Evolutionary conservation across 2,888 invertebrate genomes (phyloP).

Genomic region (Sphinx pinastri): DNA sequence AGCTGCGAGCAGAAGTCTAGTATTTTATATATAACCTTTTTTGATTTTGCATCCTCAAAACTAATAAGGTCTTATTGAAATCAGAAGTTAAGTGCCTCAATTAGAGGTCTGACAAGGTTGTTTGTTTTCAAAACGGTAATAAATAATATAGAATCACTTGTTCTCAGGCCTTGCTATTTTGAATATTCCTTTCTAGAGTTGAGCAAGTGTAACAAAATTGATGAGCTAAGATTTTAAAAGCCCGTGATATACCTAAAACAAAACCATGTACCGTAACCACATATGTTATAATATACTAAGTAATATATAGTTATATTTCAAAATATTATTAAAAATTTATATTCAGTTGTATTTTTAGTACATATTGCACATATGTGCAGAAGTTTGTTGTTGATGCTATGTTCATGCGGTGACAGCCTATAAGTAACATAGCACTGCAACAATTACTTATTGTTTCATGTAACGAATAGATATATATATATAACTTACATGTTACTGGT

Average conservation of each 20-base stretch:
- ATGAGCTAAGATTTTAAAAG: background rate
- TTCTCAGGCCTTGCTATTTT: conserved; percentile 27
- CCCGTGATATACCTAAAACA: background rate
- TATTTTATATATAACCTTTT: no score
- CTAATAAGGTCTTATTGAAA: background rate
- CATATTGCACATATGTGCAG: no score
- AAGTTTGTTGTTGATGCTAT: no score
- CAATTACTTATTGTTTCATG: no score
- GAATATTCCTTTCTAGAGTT: conserved; percentile 25
- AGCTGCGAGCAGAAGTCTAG: no score
- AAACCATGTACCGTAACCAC: background rate
- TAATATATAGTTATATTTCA: no score
- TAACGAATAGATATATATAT: no score
- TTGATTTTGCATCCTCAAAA: background rate
- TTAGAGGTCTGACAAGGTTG: background rate
- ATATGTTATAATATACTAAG: background rate
- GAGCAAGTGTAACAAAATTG: conserved; percentile 5
- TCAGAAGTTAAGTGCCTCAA: background rate
- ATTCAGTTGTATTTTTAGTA: no score
- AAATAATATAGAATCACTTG: conserved; percentile 6
- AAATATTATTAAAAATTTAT: no score
- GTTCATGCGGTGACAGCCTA: no score
- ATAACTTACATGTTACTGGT: no score
- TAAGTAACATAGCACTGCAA: no score
- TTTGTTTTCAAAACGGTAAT: conserved; percentile 9